Percentiles rank a stretch among this genome's conserved stretches.
These are phyloP conservation scores for Lysiphlebus fabarum DNA, from an alignment of 1,140 invertebrate species.

Conservation along the genomic window DNA sequence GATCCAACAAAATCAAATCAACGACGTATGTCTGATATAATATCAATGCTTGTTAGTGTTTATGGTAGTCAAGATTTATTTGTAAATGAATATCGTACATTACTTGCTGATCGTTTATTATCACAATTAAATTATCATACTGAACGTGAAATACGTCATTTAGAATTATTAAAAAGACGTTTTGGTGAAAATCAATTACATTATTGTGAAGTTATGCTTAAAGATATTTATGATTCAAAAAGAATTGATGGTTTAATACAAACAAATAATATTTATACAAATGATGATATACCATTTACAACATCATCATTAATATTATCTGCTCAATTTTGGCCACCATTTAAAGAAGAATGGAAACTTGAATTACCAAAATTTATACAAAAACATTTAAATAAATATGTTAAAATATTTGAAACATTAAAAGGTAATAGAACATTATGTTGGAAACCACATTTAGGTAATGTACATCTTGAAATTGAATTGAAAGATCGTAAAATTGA, in stretches of 20 bases:
- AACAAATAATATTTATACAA: conserved; percentile 63
- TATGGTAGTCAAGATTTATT: conserved; percentile 98
- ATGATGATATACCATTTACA: conserved; percentile 58
- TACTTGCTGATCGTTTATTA: conserved; percentile 89
- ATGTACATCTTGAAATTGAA: conserved; percentile 89
- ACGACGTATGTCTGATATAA: conserved; percentile 83
- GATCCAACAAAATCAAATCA: conserved; percentile 66
- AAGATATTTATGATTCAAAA: conserved; percentile 88
- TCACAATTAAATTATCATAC: conserved; percentile 85
- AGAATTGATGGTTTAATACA: conserved; percentile 86
- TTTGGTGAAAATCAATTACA: conserved; percentile 96
- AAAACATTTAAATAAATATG: conserved; percentile 81
- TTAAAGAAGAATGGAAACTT: conserved; percentile 87
- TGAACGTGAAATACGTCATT: conserved; percentile 89
- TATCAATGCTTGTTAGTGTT: conserved; percentile 96
- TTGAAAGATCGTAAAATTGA: conserved; percentile 77
- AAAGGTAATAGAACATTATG: conserved; percentile 92
- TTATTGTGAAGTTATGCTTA: conserved; percentile 98
- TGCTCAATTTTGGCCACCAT: conserved; percentile 97
- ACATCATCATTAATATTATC: conserved; percentile 87
- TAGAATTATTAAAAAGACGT: conserved; percentile 90
- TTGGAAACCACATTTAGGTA: conserved; percentile 92
- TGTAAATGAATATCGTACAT: conserved; percentile 94
- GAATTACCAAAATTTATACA: conserved; percentile 80
- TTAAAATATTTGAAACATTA: conserved; percentile 86